These are phyloP conservation scores for Vesta saturnalis DNA, from an alignment of 2,888 invertebrate genomes.

Conservation along the genomic window DNA sequence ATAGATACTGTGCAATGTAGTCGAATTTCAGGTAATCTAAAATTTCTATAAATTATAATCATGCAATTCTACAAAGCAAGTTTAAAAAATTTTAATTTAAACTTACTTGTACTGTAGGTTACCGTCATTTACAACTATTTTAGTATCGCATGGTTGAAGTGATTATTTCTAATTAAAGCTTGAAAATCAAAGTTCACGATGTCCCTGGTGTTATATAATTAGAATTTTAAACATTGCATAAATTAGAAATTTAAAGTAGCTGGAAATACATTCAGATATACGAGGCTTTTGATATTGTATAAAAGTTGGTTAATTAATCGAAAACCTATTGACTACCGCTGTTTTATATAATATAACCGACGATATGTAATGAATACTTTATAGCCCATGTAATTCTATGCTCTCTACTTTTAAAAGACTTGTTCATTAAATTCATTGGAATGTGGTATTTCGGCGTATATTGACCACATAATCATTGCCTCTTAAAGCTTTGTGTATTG, in stretches of 20 bases:
- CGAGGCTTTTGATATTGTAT: constrained; percentile 1
- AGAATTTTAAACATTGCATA: constrained; percentile 5
- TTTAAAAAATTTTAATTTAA: too few species aligned
- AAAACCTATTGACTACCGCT: constrained; percentile 33
- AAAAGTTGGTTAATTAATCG: constrained; percentile 18
- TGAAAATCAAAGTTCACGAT: background rate
- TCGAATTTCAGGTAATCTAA: too few species aligned
- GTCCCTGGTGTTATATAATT: background rate
- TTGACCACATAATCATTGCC: constrained; percentile 41
- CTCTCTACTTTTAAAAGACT: constrained; percentile 44
- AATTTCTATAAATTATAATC: too few species aligned
- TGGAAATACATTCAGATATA: background rate
- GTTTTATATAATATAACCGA: constrained; percentile 39
- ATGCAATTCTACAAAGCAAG: too few species aligned
- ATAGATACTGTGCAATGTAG: too few species aligned
- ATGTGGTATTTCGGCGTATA: constrained; percentile 41
- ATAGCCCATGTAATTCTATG: constrained; percentile 48
- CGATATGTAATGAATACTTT: constrained; percentile 48
- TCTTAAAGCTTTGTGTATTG: constrained; percentile 36
- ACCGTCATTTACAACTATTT: too few species aligned
- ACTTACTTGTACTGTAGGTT: too few species aligned
- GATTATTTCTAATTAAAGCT: background rate
- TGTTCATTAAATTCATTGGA: constrained; percentile 42
- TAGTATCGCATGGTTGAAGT: too few species aligned
- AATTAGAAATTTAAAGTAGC: constrained; percentile 10